phyloP scores from a whole-genome alignment of 2,888 invertebrate genomes.

The Torymus aiolomorphi region DNA sequence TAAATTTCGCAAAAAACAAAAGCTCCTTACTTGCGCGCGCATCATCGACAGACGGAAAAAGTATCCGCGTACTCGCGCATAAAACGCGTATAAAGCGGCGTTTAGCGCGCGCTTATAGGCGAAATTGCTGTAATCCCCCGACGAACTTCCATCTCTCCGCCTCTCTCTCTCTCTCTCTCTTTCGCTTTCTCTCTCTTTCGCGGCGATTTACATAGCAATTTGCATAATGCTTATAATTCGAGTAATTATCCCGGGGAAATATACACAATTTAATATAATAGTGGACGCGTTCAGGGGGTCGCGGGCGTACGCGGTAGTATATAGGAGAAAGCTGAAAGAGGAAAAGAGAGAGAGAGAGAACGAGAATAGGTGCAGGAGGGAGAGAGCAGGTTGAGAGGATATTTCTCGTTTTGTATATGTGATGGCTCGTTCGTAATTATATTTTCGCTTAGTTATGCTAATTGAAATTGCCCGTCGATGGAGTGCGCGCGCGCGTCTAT shows the following conservation, averaged over 20 bases:
- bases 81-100: slow-evolving; percentile 58
- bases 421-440: too few relatives aligned
- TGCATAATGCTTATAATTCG: slow-evolving; percentile 76
- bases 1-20: too few relatives aligned
- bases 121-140: slow-evolving; percentile 72
- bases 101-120: slow-evolving; percentile 67
- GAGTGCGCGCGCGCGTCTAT: too few relatives aligned
- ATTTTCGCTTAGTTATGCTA: neutral
- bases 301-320: neutral
- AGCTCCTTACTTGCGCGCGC: too few relatives aligned
- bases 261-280: slow-evolving; percentile 71
- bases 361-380: too few relatives aligned
- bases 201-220: slow-evolving; percentile 56
- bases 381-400: too few relatives aligned
- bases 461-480: too few relatives aligned
- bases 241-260: slow-evolving; percentile 75
- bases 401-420: too few relatives aligned
- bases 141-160: too few relatives aligned
- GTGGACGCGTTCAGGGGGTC: slow-evolving; percentile 66
- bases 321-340: too few relatives aligned
- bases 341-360: too few relatives aligned
- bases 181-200: neutral
- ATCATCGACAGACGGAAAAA: slow-evolving; percentile 36
- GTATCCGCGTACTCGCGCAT: slow-evolving; percentile 4
- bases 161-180: neutral